Percentiles rank a stretch among this genome's conserved stretches.
Conservation (phyloP, 2,888 invertebrate genomes). For the Nephrotoma appendiculata region DNA sequence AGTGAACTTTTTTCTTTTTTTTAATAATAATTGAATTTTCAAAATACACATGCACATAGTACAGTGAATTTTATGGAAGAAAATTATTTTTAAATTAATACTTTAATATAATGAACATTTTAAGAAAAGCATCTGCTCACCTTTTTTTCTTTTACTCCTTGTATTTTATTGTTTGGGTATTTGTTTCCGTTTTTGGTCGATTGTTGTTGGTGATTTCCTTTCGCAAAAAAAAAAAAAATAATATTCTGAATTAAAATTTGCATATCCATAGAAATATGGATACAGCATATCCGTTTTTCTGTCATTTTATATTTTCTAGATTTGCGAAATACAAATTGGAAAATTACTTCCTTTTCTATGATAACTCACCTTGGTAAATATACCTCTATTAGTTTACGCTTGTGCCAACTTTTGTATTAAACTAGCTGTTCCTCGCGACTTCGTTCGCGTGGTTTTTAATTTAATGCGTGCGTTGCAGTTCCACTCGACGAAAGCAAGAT, state of each 20-base stretch:
- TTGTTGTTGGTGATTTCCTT: neutral
- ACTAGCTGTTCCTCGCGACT: no score
- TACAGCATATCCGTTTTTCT: neutral
- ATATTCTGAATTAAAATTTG: neutral
- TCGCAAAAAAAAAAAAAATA: neutral
- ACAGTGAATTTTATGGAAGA: neutral
- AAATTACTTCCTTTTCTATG: neutral
- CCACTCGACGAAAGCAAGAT: no score
- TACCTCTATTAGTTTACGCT: no score
- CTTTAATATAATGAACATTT: neutral
- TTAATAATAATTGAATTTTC: neutral
- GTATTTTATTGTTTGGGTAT: neutral
- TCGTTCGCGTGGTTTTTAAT: no score
- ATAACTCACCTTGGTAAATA: neutral
- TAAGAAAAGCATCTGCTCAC: neutral
- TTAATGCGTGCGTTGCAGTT: no score
- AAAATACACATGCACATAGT: neutral
- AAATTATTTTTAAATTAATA: neutral
- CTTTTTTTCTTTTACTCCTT: neutral
- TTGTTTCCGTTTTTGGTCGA: neutral
- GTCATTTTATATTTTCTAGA: neutral
- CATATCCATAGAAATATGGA: neutral
- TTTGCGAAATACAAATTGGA: neutral
- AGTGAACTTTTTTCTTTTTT: neutral
- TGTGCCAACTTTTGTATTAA: no score